A percentile compares a stretch with the other conserved stretches of the same genome.
phyloP scores from a whole-genome alignment of 2,797 vertebrate species.

The Chelonia mydas region DNA sequence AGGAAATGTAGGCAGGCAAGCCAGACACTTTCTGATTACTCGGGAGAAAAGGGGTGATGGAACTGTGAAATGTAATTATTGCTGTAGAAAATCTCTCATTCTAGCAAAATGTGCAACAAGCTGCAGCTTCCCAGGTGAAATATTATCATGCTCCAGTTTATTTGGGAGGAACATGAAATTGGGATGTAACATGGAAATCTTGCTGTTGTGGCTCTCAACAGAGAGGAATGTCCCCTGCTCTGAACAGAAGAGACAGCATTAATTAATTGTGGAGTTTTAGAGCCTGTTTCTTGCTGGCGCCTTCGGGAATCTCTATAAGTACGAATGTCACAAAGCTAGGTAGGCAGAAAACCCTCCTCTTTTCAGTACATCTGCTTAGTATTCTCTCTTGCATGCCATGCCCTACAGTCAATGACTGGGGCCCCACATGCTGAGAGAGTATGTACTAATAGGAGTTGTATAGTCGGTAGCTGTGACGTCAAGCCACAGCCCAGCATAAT shows the following conservation, averaged over 20 bases:
- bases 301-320: neutral
- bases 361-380: neutral
- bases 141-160: neutral
- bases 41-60: neutral
- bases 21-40: neutral
- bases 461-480: neutral
- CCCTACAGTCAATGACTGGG: neutral
- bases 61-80: neutral
- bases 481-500: slow-evolving; percentile 13
- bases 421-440: neutral
- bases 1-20: neutral
- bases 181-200: neutral
- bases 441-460: neutral
- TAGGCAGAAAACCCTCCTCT: neutral
- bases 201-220: neutral
- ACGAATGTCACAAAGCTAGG: neutral
- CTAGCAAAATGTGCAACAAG: slow-evolving; percentile 2
- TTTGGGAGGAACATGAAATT: neutral
- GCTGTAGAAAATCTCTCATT: neutral
- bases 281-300: neutral
- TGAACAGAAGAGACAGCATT: neutral
- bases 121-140: neutral
- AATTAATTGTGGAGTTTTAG: neutral
- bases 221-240: neutral
- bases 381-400: neutral